Evolutionary conservation across 1,140 invertebrate species (phyloP).

Genomic region (Phortica variegata): DNA sequence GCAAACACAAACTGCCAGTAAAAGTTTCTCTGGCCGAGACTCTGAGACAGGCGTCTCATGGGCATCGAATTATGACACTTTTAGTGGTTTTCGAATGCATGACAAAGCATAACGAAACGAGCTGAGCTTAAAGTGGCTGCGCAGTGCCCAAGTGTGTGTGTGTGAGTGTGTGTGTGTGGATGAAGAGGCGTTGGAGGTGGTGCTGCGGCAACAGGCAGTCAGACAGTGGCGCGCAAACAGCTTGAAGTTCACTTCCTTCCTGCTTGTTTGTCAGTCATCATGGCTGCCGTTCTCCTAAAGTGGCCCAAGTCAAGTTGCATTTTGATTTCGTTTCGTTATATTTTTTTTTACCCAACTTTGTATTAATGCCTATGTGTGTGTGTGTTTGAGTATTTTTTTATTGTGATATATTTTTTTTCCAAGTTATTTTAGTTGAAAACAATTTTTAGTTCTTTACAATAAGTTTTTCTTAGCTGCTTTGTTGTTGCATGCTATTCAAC

Average conservation of each 20-base stretch:
- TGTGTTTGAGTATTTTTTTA: constrained; percentile 3
- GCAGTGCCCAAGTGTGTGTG: constrained; percentile 39
- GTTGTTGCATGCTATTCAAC: background rate
- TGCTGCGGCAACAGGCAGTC: background rate
- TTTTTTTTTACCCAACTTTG: constrained; percentile 49
- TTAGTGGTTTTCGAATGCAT: constrained; percentile 44
- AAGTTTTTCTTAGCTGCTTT: background rate
- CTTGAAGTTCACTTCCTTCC: too few relatives aligned
- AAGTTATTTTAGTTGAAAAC: constrained; percentile 21
- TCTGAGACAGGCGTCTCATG: constrained; percentile 52
- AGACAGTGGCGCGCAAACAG: background rate
- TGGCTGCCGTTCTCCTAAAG: constrained; percentile 8
- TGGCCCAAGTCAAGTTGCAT: constrained; percentile 25
- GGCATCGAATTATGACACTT: constrained; percentile 57
- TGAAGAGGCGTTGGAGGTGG: background rate
- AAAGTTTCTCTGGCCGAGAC: constrained; percentile 43
- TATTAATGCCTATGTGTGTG: constrained; percentile 29
- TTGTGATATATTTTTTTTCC: background rate
- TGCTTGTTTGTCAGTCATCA: constrained; percentile 5
- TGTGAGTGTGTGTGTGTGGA: constrained; percentile 1
- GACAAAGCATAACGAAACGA: too few relatives aligned
- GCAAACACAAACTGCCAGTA: too few relatives aligned
- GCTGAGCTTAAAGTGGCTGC: too few relatives aligned
- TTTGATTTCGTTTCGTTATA: constrained; percentile 31
- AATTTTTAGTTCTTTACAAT: constrained; percentile 24